Base-by-base conservation (phyloP, 2,797 vertebrate genomes). In the Apogon hyalosoma region DNA sequence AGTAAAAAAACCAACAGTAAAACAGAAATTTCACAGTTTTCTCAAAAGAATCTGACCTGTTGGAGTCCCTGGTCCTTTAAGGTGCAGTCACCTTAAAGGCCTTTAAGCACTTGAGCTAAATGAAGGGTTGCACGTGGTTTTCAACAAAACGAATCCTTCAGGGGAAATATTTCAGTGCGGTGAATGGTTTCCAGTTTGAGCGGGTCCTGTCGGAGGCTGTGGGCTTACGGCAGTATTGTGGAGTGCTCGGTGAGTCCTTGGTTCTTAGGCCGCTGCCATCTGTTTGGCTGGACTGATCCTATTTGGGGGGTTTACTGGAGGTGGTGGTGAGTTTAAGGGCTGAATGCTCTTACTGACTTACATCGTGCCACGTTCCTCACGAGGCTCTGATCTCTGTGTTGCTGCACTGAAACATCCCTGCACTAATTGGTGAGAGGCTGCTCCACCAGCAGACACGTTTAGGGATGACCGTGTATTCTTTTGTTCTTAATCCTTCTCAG, bases 221-320 rank as follows among this genome's bases (percentile, higher is more conserved):
- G n/a, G 24, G 21, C 36, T 63, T 19, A 3, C n/a, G 33, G 13
- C 40, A 16, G 24, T 51, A 43, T 61, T 60, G 15, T 41, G 42
- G 28, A 31, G 28, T 31, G 28, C 18, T 39, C 28, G 10, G 61
- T 57, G 42, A 61, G 66, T 63, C 36, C 49, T 47, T 10, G 47
- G 46, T 43, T 75, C 77, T 88, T 67, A 83, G 86, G 73, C 69
- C 55, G 16, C 53, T 41, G 62, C 90, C 92, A 94, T 94, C 92
- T 93, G 93, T 80, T 79, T 59, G 11, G 48, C 55, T 66, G 28
- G 14, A 54, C 79, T 92, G 88, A 94, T 94, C 93, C 92, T 84
- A 81, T 91, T 92, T 92, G 71, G 75, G 77, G 77, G 84, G 79
- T 86, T 92, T 87, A 89, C 84, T 75, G 59, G 71, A 78, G 75